phyloP scores from a whole-genome alignment of 1,140 invertebrate species.

The Aricia agestis region DNA sequence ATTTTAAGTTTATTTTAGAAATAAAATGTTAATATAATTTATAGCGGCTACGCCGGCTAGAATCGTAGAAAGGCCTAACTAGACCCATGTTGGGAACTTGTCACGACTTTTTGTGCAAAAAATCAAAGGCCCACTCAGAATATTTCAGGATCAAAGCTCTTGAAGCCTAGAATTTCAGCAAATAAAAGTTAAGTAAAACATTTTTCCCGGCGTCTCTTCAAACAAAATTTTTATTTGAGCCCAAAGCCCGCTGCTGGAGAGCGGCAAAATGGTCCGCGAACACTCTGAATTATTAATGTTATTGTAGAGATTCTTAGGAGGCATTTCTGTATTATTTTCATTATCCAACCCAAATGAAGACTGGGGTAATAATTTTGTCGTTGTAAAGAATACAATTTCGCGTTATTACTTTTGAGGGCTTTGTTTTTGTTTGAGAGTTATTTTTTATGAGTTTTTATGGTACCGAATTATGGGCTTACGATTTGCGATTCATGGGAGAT shows the following conservation, averaged over 20 bases:
- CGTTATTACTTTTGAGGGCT: constrained; percentile 37
- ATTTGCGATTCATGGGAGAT: background rate
- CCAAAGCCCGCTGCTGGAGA: constrained; percentile 35
- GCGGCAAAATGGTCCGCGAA: constrained; percentile 44
- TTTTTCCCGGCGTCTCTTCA: constrained; percentile 42
- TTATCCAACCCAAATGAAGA: constrained; percentile 44
- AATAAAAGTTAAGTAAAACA: constrained; percentile 36
- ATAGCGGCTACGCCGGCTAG: background rate
- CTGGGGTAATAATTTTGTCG: constrained; percentile 39
- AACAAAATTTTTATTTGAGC: constrained; percentile 51
- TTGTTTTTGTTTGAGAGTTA: constrained; percentile 16
- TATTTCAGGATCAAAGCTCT: constrained; percentile 16
- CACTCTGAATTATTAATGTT: constrained; percentile 53
- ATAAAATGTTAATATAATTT: background rate
- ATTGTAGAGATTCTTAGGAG: constrained; percentile 43
- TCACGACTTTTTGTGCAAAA: background rate
- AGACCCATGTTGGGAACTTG: constrained; percentile 3
- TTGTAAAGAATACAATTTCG: constrained; percentile 33
- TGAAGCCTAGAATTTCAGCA: constrained; percentile 23
- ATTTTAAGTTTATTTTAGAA: background rate
- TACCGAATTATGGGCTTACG: background rate
- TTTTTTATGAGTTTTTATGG: constrained; percentile 12
- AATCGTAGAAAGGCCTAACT: background rate
- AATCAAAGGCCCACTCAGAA: constrained; percentile 8
- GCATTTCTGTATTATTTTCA: constrained; percentile 48